These are phyloP conservation scores for Tragelaphus strepsiceros DNA, from an alignment of 2,113 vertebrate genomes.

Conservation along the genomic window DNA sequence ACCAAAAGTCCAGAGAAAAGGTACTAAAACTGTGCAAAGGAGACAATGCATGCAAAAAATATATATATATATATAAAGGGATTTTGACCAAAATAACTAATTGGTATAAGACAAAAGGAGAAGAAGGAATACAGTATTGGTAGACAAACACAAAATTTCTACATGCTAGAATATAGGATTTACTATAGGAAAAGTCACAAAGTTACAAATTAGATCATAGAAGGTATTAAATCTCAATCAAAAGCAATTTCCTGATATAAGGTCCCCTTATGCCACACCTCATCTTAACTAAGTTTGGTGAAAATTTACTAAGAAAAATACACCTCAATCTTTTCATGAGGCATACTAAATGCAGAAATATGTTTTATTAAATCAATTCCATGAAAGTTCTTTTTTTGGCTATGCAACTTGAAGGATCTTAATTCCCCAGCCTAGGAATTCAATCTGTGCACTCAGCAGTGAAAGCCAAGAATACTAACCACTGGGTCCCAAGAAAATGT, in stretches of 20 bases:
- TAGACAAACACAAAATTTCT: conserved; percentile 11
- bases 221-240: background rate
- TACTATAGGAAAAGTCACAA: background rate
- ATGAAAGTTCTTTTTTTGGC: background rate
- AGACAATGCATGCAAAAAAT: background rate
- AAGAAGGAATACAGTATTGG: background rate
- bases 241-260: background rate
- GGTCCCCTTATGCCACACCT: background rate
- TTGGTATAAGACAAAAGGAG: background rate
- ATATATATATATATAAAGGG: background rate
- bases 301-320: conserved; percentile 40
- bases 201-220: background rate
- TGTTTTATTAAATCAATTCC: background rate
- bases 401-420: background rate
- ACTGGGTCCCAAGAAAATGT: background rate
- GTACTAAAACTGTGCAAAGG: background rate
- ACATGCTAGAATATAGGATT: background rate
- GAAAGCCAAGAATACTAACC: background rate
- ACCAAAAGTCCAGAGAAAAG: background rate
- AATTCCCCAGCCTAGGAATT: background rate
- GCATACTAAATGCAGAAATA: background rate
- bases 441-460: background rate
- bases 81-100: background rate
- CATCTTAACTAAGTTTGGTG: background rate
- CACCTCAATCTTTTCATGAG: background rate